Evolutionary conservation across 1,140 invertebrate species (phyloP).

Genomic region (Drosophila rhopaloa): DNA sequence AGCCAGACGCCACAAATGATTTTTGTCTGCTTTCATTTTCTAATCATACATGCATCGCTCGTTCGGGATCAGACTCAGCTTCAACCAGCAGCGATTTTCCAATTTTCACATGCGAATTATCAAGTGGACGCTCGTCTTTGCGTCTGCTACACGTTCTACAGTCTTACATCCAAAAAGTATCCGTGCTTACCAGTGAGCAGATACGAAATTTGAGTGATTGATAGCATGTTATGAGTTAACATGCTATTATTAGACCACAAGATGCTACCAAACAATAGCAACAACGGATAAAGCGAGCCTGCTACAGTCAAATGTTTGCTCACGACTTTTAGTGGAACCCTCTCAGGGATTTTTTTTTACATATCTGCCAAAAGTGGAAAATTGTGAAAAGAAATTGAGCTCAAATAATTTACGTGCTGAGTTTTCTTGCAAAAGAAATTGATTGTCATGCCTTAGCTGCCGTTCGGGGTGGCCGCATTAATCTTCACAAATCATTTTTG

Average conservation of each 20-base stretch:
- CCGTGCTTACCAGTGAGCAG: slow-evolving; percentile 41
- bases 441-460: slow-evolving; percentile 63
- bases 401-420: slow-evolving; percentile 80
- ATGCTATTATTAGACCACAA: slow-evolving; percentile 77
- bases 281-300: slow-evolving; percentile 21
- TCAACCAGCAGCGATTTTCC: slow-evolving; percentile 58
- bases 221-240: slow-evolving; percentile 82
- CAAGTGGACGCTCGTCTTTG: slow-evolving; percentile 13
- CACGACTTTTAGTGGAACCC: slow-evolving; percentile 61
- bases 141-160: neutral
- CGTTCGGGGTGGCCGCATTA: slow-evolving; percentile 34
- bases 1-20: slow-evolving; percentile 59
- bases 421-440: slow-evolving; percentile 54
- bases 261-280: slow-evolving; percentile 70
- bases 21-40: slow-evolving; percentile 29
- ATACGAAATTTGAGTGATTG: slow-evolving; percentile 72
- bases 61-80: slow-evolving; percentile 23
- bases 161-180: slow-evolving; percentile 26
- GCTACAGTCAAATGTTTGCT: slow-evolving; percentile 68
- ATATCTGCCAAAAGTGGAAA: slow-evolving; percentile 80
- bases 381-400: slow-evolving; percentile 79
- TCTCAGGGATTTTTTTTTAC: slow-evolving; percentile 65
- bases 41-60: slow-evolving; percentile 56
- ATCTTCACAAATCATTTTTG: slow-evolving; percentile 46
- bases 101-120: slow-evolving; percentile 82